Conservation (phyloP, 1,140 invertebrate species). For the Laupala kohalensis region DNA sequence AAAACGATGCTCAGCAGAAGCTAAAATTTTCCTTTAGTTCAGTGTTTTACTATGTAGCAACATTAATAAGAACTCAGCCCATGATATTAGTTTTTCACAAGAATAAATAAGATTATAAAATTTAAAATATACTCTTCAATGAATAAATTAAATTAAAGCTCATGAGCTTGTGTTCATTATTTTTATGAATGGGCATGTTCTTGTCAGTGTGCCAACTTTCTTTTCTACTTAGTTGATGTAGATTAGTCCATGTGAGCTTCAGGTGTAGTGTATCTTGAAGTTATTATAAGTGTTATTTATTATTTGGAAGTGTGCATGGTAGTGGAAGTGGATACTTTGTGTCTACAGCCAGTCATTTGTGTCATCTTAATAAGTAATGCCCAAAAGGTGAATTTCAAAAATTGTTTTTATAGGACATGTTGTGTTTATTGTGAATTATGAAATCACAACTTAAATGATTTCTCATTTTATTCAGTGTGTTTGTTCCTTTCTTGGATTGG, state of each 20-base stretch:
- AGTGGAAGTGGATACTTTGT: not conserved
- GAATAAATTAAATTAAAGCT: not conserved
- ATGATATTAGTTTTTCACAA: not conserved
- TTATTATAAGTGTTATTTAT: not conserved
- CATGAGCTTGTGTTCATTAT: too few relatives aligned
- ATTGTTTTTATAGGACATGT: not conserved
- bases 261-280: not conserved
- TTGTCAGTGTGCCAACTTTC: not conserved
- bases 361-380: not conserved
- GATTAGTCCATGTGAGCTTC: not conserved
- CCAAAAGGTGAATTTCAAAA: not conserved
- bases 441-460: not conserved
- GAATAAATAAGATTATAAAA: not conserved
- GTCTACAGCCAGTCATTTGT: not conserved
- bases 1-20: not conserved
- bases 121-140: not conserved
- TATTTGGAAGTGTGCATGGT: not conserved
- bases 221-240: not conserved
- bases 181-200: not conserved
- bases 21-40: not conserved
- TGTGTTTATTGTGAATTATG: not conserved
- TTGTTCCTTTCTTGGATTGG: not conserved
- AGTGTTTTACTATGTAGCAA: not conserved
- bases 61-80: not conserved
- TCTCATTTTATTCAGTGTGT: not conserved